Base-by-base conservation (phyloP, 2,888 invertebrate genomes). In the Icerya purchasi region DNA sequence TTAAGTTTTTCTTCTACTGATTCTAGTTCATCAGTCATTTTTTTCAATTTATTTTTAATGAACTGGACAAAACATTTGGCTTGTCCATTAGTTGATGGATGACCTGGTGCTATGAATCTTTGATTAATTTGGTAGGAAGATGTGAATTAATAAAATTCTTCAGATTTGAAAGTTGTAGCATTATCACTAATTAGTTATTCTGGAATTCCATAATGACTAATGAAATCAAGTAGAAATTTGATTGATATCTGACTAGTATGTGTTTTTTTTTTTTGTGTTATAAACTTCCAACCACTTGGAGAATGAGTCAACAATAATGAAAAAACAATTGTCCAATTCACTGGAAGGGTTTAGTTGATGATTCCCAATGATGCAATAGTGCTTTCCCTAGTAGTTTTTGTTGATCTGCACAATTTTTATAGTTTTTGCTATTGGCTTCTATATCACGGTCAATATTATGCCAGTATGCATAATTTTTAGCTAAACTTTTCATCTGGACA, bases 1-100 rank as follows among this genome's bases (percentile, higher is more conserved):
- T 54, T 54, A 10, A 64, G 21, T 56, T 65, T 64, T 23, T 50
- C 20, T 36, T 50, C 1, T 3, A 64, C 36, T 3, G 57, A 23
- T n/a, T 49, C 58, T 23, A 58, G 52, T 49, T 61, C 61, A 49
- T 54, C n/a, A 53, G 50, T 55, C 51, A 61, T 57, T 18, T 61
- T 25, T 23, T 54, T 57, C 3, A 63, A 24, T n/a, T 54, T 52
- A 3, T 56, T 24, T 51, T 64, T 65, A 20, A 64, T 19, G 1
- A 62, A 62, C 54, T 59, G n/a, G n/a, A n/a, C n/a, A n/a, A n/a
- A n/a, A n/a, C n/a, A n/a, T n/a, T 63, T 61, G 14, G 60, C 62
- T 54, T 62, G 62, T 3, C 62, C 63, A 61, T 64, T 64, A 2
- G 62, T 63, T 2, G 63, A 59, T 10, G 64, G 63, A 36, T 62